Conservation (phyloP, 2,888 invertebrate genomes). For the Athrips mouffetella region DNA sequence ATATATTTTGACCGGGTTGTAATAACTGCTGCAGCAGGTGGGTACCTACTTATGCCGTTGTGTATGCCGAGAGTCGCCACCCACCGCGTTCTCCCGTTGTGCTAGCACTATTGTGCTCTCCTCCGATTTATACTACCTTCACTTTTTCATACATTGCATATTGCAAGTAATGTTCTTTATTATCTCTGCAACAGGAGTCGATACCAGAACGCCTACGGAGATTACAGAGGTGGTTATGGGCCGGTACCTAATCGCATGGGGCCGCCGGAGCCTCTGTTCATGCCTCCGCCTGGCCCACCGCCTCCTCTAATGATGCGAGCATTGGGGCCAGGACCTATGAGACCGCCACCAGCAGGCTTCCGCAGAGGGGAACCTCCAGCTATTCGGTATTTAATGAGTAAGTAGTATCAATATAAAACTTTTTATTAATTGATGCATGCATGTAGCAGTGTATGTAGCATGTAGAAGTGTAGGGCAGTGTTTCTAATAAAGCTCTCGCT, state of each 20-base stretch:
- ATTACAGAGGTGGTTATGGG: slow-evolving; percentile 51
- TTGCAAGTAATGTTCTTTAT: no score
- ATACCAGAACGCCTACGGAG: slow-evolving; percentile 51
- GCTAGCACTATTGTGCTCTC: no score
- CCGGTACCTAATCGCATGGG: slow-evolving; percentile 26
- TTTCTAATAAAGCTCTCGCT: not conserved
- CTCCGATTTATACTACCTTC: no score
- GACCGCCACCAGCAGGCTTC: slow-evolving; percentile 27
- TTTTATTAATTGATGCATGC: slow-evolving; percentile 2
- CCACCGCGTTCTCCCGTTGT: no score
- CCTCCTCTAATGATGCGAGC: slow-evolving; percentile 15
- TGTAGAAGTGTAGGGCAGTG: no score
- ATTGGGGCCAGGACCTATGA: slow-evolving; percentile 41
- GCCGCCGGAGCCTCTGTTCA: slow-evolving; percentile 16
- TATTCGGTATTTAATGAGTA: slow-evolving; percentile 43
- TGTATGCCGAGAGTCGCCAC: no score
- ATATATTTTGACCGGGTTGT: no score
- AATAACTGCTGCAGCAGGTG: no score
- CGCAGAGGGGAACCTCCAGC: slow-evolving; percentile 19
- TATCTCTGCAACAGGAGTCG: slow-evolving; percentile 35
- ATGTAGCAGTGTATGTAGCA: no score
- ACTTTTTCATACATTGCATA: no score
- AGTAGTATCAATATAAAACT: slow-evolving; percentile 27
- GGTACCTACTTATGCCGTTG: no score
- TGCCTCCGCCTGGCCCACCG: slow-evolving; percentile 5